Evolutionary conservation across 1,140 invertebrate species (phyloP).

Genomic region (Drosophila murphyi): DNA sequence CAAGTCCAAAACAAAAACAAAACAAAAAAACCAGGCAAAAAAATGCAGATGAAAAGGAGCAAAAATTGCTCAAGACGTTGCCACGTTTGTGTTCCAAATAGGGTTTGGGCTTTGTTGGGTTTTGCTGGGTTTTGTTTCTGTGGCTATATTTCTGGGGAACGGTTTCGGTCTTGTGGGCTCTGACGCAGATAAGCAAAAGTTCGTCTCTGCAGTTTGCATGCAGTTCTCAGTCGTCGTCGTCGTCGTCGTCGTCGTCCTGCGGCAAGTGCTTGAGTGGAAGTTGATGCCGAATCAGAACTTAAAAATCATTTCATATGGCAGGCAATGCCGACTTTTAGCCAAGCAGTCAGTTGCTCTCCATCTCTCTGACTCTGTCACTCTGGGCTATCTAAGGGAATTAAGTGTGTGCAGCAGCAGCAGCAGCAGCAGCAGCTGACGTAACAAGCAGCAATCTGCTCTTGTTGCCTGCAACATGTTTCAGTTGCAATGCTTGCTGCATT

Average conservation of each 20-base stretch:
- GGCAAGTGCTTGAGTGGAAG: conserved; percentile 42
- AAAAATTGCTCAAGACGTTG: conserved; percentile 53
- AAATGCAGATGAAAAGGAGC: conserved; percentile 21
- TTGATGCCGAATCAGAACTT: conserved; percentile 59
- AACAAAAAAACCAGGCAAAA: neutral
- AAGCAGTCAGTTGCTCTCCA: conserved; percentile 48
- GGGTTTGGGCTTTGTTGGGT: neutral
- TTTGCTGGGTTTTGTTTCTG: conserved; percentile 12
- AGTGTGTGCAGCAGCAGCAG: neutral
- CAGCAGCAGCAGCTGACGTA: conserved; percentile 17
- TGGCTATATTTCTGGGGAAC: conserved; percentile 23
- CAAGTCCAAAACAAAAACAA: conserved; percentile 22
- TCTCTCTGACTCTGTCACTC: neutral
- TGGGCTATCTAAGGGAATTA: conserved; percentile 1
- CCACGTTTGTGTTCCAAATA: conserved; percentile 9
- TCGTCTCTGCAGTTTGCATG: conserved; percentile 40
- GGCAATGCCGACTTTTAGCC: conserved; percentile 43
- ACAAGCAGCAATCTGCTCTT: conserved; percentile 24
- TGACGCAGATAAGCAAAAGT: conserved; percentile 74
- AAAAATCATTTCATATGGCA: conserved; percentile 75
- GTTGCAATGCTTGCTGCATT: conserved; percentile 4
- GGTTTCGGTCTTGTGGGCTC: conserved; percentile 51
- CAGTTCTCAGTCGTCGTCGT: conserved; percentile 3
- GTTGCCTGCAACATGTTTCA: conserved; percentile 32
- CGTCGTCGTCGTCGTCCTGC: conserved; percentile 16